Base-by-base conservation (phyloP, 2,113 vertebrate species). In the Callaeas wilsoni region DNA sequence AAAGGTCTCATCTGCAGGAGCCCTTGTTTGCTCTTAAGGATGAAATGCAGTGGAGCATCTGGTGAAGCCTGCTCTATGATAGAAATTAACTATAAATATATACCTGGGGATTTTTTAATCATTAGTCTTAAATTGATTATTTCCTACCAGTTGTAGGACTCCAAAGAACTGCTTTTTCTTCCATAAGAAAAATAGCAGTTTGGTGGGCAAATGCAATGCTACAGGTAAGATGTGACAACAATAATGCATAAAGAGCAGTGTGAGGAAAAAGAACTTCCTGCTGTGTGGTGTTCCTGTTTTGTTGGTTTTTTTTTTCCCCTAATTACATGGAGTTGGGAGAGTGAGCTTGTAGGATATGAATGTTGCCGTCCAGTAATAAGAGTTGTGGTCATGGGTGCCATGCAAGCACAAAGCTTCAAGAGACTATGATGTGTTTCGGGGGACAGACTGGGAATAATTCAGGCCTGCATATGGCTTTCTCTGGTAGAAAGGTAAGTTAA, bases 21-120 rank as follows among this genome's bases (percentile, higher is more conserved):
- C 64, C 68, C 73, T 94, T 86, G 71, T 97, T 91, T 94, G 76
- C 91, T 94, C 47, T 89, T 70, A 70, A 80, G 85, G 60, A 74
- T 81, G 81, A 81, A 90, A 92, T 64, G 88, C 79, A 93, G 35
- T 78, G 78, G 76, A 94, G 90, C 92, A 93, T 92, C 87, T 96
- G 93, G 75, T 91, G 33, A 88, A 70, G 59, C 49, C 87, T 85
- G 35, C n/a, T 91, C 32, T 42, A 15, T 77, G 68, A 68, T 44
- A 74, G 83, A 81, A 89, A 90, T 84, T 47, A 67, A 41, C 73
- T 78, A 71, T 78, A 91, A 92, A 84, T 86, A 81, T 19, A 63
- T 82, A 85, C 55, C 33, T 52, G 35, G 77, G 87, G 80, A 82
- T 84, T 93, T 96, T 92, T 82, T 29, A 76, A 80, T 87, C 50